phyloP scores from a whole-genome alignment of 2,888 invertebrate genomes.

The Trimorus sp. region DNA sequence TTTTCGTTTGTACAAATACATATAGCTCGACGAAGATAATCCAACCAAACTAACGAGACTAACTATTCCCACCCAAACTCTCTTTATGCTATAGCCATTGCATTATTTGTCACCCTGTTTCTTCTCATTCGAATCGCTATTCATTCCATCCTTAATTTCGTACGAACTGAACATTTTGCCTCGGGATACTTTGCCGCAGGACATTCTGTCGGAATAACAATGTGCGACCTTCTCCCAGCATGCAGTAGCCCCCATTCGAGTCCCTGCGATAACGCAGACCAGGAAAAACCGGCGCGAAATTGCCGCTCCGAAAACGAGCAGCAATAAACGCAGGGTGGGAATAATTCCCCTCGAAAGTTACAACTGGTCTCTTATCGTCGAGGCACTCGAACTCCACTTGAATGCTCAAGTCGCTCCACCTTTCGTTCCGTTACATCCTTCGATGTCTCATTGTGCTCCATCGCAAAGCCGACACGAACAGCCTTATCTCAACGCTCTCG shows the following conservation, averaged over 20 bases:
- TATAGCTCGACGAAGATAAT: too few relatives aligned
- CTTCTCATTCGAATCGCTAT: too few relatives aligned
- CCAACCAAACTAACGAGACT: too few relatives aligned
- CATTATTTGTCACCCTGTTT: too few relatives aligned
- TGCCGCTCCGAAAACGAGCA: constrained; percentile 40
- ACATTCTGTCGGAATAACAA: too few relatives aligned
- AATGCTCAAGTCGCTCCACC: constrained; percentile 50
- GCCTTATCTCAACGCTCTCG: constrained; percentile 32
- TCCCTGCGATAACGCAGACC: constrained; percentile 1
- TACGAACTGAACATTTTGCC: too few relatives aligned
- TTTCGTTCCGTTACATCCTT: constrained; percentile 62
- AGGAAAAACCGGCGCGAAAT: not conserved
- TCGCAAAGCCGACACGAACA: constrained; percentile 55
- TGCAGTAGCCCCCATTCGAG: constrained; percentile 37
- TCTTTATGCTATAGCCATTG: too few relatives aligned
- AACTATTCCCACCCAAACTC: too few relatives aligned
- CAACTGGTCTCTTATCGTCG: constrained; percentile 52
- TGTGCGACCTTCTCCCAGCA: constrained; percentile 6
- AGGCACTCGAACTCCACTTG: constrained; percentile 46
- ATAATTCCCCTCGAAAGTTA: constrained; percentile 63
- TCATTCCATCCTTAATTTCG: too few relatives aligned
- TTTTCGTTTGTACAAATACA: too few relatives aligned
- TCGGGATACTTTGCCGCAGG: too few relatives aligned
- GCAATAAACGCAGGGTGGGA: constrained; percentile 54
- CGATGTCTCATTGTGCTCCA: constrained; percentile 59